Evolutionary conservation across 1,140 invertebrate genomes (phyloP).

Genomic region (Drosophila nikananu): DNA sequence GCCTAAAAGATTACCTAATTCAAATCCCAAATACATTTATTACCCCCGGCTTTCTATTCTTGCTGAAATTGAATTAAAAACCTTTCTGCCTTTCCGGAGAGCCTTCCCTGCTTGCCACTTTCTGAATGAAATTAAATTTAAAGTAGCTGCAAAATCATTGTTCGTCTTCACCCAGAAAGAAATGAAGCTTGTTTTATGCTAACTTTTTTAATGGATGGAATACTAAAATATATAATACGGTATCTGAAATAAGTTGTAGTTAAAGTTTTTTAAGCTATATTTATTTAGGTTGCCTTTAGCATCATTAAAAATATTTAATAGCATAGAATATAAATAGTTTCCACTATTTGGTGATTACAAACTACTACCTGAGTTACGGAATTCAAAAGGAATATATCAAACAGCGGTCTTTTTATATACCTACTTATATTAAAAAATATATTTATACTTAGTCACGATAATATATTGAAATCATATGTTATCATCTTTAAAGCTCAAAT

Average conservation of each 20-base stretch:
- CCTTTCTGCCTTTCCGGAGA: neutral
- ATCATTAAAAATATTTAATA: neutral
- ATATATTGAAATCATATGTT: too few species aligned
- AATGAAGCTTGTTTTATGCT: neutral
- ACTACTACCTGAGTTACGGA: too few species aligned
- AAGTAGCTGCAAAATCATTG: neutral
- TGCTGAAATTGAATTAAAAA: constrained; percentile 16
- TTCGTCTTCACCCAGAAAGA: neutral
- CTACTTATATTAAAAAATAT: too few species aligned
- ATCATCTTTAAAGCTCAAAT: neutral
- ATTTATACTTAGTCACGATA: too few species aligned
- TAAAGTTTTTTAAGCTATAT: neutral
- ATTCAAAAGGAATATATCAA: too few species aligned
- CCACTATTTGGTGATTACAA: too few species aligned
- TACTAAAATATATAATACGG: neutral
- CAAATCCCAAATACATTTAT: constrained; percentile 42
- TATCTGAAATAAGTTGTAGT: neutral
- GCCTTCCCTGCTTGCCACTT: neutral
- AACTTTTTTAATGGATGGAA: neutral
- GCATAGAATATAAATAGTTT: too few species aligned
- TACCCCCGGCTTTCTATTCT: neutral
- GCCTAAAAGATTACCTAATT: constrained; percentile 41
- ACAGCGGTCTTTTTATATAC: too few species aligned
- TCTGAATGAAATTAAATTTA: constrained; percentile 13
- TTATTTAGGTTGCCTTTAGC: neutral